A percentile compares a stretch with the other conserved stretches of the same genome.
These are phyloP conservation scores for Epinephelus moara DNA, from an alignment of 2,113 vertebrate species.

Conservation along the genomic window DNA sequence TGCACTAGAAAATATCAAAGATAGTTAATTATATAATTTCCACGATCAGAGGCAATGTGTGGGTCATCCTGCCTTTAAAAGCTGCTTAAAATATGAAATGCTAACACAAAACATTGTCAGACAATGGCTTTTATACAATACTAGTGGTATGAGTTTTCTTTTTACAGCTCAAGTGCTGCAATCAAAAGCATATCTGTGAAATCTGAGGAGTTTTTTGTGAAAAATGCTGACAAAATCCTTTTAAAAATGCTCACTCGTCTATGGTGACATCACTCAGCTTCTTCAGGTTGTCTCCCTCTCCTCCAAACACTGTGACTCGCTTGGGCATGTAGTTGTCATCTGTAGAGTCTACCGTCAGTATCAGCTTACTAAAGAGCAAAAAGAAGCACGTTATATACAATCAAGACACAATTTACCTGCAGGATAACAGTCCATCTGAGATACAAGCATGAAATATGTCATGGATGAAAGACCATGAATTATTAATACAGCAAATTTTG, in stretches of 20 bases:
- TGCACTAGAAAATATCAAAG: neutral
- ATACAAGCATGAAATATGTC: neutral
- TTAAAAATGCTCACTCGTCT: conserved; percentile 88
- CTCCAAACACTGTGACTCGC: conserved; percentile 91
- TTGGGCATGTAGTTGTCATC: conserved; percentile 99
- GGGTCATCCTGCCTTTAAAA: neutral
- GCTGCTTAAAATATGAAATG: neutral
- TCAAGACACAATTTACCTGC: neutral
- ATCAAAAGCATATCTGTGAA: neutral
- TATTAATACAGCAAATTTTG: neutral
- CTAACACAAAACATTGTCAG: neutral
- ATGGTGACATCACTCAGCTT: conserved; percentile 93
- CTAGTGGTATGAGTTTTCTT: too few relatives aligned
- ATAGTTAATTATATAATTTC: neutral
- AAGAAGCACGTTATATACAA: neutral
- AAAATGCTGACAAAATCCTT: neutral
- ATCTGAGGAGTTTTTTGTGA: neutral
- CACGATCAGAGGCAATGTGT: neutral
- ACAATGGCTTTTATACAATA: neutral
- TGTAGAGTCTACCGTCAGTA: conserved; percentile 94
- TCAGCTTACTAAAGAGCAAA: conserved; percentile 87
- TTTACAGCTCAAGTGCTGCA: neutral
- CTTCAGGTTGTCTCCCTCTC: conserved; percentile 94
- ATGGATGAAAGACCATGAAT: neutral
- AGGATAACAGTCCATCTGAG: neutral